phyloP scores from a whole-genome alignment of 1,140 invertebrate genomes.

The Solenopsis invicta region DNA sequence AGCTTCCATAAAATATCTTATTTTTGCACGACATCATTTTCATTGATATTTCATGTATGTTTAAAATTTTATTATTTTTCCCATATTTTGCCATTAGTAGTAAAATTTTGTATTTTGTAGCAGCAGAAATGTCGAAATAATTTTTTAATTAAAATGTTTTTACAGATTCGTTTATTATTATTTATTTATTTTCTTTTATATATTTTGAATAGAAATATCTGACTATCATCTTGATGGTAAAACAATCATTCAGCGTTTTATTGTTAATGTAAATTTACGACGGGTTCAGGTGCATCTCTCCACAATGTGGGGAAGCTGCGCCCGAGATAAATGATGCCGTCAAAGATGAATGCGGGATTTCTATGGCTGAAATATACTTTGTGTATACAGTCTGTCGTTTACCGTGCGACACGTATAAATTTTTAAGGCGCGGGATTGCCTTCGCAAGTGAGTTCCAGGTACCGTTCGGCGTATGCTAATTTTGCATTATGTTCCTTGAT shows the following conservation, averaged over 20 bases:
- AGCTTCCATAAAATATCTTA: neutral
- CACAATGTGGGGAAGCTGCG: constrained; percentile 28
- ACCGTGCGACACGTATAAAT: constrained; percentile 42
- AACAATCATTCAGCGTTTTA: constrained; percentile 12
- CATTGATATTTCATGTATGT: neutral
- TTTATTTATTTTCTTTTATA: neutral
- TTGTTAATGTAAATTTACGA: constrained; percentile 22
- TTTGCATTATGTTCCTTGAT: constrained; percentile 31
- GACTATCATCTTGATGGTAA: neutral
- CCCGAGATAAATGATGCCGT: constrained; percentile 37
- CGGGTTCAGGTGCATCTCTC: neutral
- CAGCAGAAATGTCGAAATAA: neutral
- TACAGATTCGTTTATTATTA: neutral
- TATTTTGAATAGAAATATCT: constrained; percentile 8
- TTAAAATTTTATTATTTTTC: neutral
- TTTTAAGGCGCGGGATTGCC: constrained; percentile 26
- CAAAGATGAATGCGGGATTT: constrained; percentile 47
- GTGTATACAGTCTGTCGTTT: constrained; percentile 41
- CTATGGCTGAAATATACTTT: constrained; percentile 40
- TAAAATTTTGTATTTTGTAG: neutral
- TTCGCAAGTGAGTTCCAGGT: constrained; percentile 13
- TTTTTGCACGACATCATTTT: neutral
- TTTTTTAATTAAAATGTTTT: neutral
- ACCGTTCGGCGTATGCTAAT: constrained; percentile 5
- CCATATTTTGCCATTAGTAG: neutral